These are phyloP conservation scores for Scolopax bukidnonensis DNA, from an alignment of 2,797 vertebrate species.

Conservation along the genomic window DNA sequence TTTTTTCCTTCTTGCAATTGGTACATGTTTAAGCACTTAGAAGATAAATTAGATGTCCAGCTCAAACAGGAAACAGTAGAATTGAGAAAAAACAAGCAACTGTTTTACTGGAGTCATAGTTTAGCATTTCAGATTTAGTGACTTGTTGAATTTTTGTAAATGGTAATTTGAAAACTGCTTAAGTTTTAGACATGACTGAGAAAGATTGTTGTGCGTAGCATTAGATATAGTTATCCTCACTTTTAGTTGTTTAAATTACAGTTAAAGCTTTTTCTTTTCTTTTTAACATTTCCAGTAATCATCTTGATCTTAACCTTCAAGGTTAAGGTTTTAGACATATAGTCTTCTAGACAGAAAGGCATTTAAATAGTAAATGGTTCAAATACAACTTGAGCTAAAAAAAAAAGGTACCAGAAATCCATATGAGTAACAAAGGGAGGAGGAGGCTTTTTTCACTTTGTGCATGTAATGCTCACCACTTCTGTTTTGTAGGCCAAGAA, in stretches of 20 bases:
- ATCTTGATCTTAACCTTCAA: conserved; percentile 53
- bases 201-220: conserved; percentile 67
- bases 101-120: conserved; percentile 55
- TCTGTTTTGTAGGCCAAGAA: conserved; percentile 33
- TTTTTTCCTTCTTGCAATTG: conserved; percentile 32
- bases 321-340: background rate
- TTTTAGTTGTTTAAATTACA: conserved; percentile 46
- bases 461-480: background rate
- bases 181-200: conserved; percentile 52
- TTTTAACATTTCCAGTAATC: conserved; percentile 43
- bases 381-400: conserved; percentile 29
- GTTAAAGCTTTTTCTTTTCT: conserved; percentile 39
- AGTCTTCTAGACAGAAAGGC: conserved; percentile 23
- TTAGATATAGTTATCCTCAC: conserved; percentile 69
- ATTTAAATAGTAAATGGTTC: conserved; percentile 33
- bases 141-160: conserved; percentile 70
- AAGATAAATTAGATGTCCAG: conserved; percentile 11
- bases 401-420: conserved; percentile 33
- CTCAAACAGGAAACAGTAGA: conserved; percentile 7
- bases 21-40: conserved; percentile 38
- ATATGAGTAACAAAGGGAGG: background rate
- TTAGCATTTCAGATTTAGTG: conserved; percentile 61
- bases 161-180: conserved; percentile 36
- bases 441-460: conserved; percentile 22
- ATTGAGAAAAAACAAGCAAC: conserved; percentile 31